Percentiles rank a stretch among this genome's conserved stretches.
Evolutionary conservation across 2,888 invertebrate species (phyloP).

Genomic region (Scotopteryx bipunctaria): DNA sequence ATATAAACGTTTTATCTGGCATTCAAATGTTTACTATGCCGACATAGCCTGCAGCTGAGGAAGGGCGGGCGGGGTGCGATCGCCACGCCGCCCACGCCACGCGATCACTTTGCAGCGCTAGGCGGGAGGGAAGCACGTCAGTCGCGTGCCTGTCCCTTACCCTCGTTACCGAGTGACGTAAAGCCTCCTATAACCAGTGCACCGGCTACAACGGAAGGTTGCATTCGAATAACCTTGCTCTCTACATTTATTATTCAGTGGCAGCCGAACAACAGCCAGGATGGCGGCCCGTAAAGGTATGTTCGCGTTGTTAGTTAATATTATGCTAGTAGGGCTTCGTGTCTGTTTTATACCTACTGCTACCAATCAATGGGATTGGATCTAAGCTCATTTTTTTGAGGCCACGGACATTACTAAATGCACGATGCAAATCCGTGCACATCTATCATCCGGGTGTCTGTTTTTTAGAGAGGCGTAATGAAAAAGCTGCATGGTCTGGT

Average conservation of each 20-base stretch:
- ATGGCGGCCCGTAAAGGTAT: slow-evolving; percentile 78
- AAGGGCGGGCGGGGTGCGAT: slow-evolving; percentile 51
- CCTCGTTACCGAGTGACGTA: slow-evolving; percentile 76
- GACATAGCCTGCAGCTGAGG: slow-evolving; percentile 60
- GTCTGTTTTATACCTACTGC: slow-evolving; percentile 18
- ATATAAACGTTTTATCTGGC: slow-evolving; percentile 47
- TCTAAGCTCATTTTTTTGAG: slow-evolving; percentile 1
- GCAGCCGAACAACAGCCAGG: slow-evolving; percentile 70
- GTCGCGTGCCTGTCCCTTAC: slow-evolving; percentile 58
- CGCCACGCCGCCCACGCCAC: slow-evolving; percentile 78
- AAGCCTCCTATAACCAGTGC: slow-evolving; percentile 54
- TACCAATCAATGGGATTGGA: slow-evolving; percentile 23
- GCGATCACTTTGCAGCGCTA: slow-evolving; percentile 73
- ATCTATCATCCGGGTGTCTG: neutral
- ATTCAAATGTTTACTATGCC: slow-evolving; percentile 54
- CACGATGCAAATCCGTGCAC: slow-evolving; percentile 9
- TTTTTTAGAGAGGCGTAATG: slow-evolving; percentile 11
- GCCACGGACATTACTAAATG: slow-evolving; percentile 2
- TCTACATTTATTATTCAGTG: slow-evolving; percentile 80
- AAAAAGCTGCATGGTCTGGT: slow-evolving; percentile 25
- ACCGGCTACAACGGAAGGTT: slow-evolving; percentile 26
- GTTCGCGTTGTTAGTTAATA: slow-evolving; percentile 43
- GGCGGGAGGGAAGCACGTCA: slow-evolving; percentile 71
- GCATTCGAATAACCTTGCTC: slow-evolving; percentile 62
- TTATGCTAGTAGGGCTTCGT: slow-evolving; percentile 30